Evolutionary conservation across 2,797 vertebrate species (phyloP), one percentile per base, ranked within the genome.

Genomic region (Acanthis flammea): DNA sequence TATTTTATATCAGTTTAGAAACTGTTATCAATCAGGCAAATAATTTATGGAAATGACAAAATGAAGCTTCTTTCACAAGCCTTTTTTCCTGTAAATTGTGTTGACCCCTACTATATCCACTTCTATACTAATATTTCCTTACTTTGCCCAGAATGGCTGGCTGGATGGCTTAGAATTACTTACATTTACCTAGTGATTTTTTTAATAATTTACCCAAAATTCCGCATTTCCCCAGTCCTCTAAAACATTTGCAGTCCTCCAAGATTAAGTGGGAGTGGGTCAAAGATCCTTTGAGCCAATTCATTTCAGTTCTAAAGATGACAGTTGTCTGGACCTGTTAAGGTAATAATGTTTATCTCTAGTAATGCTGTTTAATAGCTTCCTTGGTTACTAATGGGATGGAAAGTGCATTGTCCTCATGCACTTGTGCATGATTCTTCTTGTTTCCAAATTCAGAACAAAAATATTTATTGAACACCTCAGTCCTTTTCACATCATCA

Each of bases 371-470:
- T 96, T 96, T 95, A 91, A 94, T 60, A 84, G 41, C 92, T 62
- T 97, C 87, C 92, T 87, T 96, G 87, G 94, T 92, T 91, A 94
- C 92, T 96, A 95, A 91, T 96, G 91, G 89, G 72, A 80, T 92
- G 78, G 79, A 95, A 91, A 94, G 55, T 75, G 45, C 79, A 70
- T 70, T 75, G 87, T 81, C 70, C 81, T 92, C 54, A 55, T 78
- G 41, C 66, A 90, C 60, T 63, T 91, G 33, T 73, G 42, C 23
- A 53, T 30, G 62, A 66, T 73, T 62, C 58, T 86, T 47, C 73
- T 94, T 67, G 66, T 86, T 96, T 94, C 55, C 85, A 92, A 78
- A 90, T 78, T 66, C 70, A 81, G 76, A 90, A 90, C 30, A 60
- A 81, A 96, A 95, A 84, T 93, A 84, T 95, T 94, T 96, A 94